phyloP scores from a whole-genome alignment of 2,888 invertebrate genomes.

The Tethea ocularis region DNA sequence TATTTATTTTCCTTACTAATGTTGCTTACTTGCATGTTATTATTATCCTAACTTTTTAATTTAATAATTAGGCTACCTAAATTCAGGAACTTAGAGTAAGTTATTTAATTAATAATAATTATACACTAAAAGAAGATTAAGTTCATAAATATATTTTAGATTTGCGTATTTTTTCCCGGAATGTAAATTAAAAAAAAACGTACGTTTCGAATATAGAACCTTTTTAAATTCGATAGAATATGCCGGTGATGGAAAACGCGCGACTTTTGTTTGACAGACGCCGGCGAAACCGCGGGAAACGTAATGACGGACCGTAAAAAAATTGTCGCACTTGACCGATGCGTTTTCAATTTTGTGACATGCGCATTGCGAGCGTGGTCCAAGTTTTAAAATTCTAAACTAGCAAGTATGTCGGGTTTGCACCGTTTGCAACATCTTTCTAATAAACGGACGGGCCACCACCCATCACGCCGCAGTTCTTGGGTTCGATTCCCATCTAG shows the following conservation, averaged over 20 bases:
- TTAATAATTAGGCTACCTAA: background rate
- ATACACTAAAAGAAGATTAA: too few species aligned
- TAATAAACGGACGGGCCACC: too few species aligned
- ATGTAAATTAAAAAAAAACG: too few species aligned
- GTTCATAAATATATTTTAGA: too few species aligned
- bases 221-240: background rate
- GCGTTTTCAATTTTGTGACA: constrained; percentile 57
- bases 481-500: too few species aligned
- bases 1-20: background rate
- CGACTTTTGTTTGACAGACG: constrained; percentile 56
- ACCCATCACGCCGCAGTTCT: too few species aligned
- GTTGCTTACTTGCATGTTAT: background rate
- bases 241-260: constrained; percentile 30
- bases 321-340: constrained; percentile 49
- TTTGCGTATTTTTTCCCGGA: too few species aligned
- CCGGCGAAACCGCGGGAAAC: constrained; percentile 63
- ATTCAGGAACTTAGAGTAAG: too few species aligned
- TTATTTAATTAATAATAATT: too few species aligned
- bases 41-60: background rate
- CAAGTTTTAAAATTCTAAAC: constrained; percentile 22
- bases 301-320: constrained; percentile 60
- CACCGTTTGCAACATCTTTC: constrained; percentile 12
- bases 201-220: too few species aligned
- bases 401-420: constrained; percentile 8
- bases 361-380: constrained; percentile 47